phyloP scores from a whole-genome alignment of 2,113 vertebrate genomes.

The Shinisaurus crocodilurus region DNA sequence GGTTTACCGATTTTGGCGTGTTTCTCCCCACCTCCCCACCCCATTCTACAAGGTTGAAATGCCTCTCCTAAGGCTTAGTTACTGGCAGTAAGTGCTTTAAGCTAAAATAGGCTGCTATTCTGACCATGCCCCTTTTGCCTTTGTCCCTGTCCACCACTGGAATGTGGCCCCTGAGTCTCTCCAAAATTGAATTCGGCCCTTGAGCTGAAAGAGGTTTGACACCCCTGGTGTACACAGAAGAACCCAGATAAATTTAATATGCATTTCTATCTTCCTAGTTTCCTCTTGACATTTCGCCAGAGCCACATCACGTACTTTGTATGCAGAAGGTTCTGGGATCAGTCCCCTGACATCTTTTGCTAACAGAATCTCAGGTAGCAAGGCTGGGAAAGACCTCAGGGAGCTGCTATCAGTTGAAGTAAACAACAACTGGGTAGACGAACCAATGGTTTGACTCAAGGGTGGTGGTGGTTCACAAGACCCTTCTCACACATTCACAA shows the following conservation, averaged over 20 bases:
- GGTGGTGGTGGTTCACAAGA: not conserved
- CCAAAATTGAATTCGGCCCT: too few relatives aligned
- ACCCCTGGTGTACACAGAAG: not conserved
- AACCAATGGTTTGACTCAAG: not conserved
- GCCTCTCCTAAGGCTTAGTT: too few relatives aligned
- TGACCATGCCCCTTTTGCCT: too few relatives aligned
- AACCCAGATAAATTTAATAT: not conserved
- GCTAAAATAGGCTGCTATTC: too few relatives aligned
- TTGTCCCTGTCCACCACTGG: too few relatives aligned
- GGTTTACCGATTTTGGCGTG: too few relatives aligned
- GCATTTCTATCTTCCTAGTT: conserved; percentile 5
- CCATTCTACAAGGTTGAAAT: too few relatives aligned
- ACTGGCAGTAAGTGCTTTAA: too few relatives aligned
- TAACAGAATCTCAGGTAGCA: not conserved
- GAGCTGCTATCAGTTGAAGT: not conserved
- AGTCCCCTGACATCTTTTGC: not conserved
- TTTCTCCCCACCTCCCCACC: too few relatives aligned
- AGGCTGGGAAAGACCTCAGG: not conserved
- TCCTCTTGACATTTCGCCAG: conserved; percentile 62
- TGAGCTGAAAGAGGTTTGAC: too few relatives aligned
- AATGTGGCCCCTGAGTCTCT: too few relatives aligned
- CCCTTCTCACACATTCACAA: not conserved
- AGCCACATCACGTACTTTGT: not conserved
- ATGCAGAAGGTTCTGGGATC: not conserved
- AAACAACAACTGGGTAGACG: not conserved